Base-by-base conservation (phyloP, 1,140 invertebrate species). In the Antheraea pernyi region DNA sequence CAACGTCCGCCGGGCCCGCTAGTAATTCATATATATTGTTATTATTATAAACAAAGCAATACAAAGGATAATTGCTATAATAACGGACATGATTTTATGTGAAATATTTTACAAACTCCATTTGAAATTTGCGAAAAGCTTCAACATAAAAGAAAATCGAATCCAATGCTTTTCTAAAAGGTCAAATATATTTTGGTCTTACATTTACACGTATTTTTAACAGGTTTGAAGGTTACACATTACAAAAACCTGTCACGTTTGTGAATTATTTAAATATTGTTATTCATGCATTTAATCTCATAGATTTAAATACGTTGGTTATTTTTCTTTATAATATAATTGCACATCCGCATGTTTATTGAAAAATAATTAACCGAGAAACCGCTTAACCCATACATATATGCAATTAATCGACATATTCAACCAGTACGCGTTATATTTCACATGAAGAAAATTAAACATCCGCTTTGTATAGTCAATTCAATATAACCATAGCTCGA, bases 401-500 rank as follows among this genome's bases (percentile, higher is more conserved):
- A n/a, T 16, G 46, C 46, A 53, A 53, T 53, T 53, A 53, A 53
- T 16, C 46, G 46, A 53, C 16, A 53, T 53, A 11, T 53, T 53
- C 46, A 13, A 16, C 46, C 13, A 53, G 46, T 53, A 53, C 46
- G 59, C 30, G 30, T 60, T 46, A 58, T 70, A 36, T 65, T 66
- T 73, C 66, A 69, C 68, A 73, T 63, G 62, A 39, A 70, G 68
- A 62, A 68, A 73, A 69, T 63, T 53, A 18, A 46, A 60, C 72
- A 65, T 73, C 65, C 65, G 59, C 58, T 72, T 65, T 59, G 65
- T 73, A 71, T 67, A 74, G 66, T 65, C 61, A 73, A 77, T 73
- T 81, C 61, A 79, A 76, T 72, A 68, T 65, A 39, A 53, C 42
- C 69, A 67, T 46, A 63, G 59, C 71, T 58, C 64, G 69, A 75